Evolutionary conservation across 2,797 vertebrate species (phyloP).

Genomic region (Atherinosoma microstoma): DNA sequence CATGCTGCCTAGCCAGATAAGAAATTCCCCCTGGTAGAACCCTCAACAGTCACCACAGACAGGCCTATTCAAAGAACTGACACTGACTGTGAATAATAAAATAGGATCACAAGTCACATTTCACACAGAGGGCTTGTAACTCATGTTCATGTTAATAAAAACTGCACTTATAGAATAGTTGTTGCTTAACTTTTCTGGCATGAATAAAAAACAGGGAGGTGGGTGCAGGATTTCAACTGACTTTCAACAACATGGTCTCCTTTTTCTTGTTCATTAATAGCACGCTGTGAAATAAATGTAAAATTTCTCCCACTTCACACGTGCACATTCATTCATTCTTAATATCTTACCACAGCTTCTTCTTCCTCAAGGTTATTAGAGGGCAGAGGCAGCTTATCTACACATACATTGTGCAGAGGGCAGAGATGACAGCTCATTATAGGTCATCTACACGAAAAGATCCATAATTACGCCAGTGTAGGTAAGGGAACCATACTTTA

Average conservation of each 20-base stretch:
- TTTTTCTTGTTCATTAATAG: conserved; percentile 17
- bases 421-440: conserved; percentile 59
- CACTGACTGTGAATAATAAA: conserved; percentile 57
- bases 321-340: conserved; percentile 20
- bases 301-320: conserved; percentile 20
- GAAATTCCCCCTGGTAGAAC: conserved; percentile 64
- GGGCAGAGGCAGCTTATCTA: conserved; percentile 58
- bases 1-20: conserved; percentile 76
- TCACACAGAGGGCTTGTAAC: conserved; percentile 22
- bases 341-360: conserved; percentile 23
- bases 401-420: conserved; percentile 40
- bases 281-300: conserved; percentile 28
- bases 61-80: conserved; percentile 45
- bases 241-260: neutral
- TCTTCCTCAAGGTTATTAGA: conserved; percentile 45
- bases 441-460: conserved; percentile 65
- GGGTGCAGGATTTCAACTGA: neutral
- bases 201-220: neutral
- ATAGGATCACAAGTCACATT: conserved; percentile 60
- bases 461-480: conserved; percentile 58
- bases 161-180: conserved; percentile 32
- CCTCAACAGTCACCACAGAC: conserved; percentile 61
- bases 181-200: conserved; percentile 21
- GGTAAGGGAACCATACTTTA: conserved; percentile 58
- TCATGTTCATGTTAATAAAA: conserved; percentile 40